Evolutionary conservation across 92 coral and sea anemone species (phyloP).

Genomic region (Actinostola sp.): DNA sequence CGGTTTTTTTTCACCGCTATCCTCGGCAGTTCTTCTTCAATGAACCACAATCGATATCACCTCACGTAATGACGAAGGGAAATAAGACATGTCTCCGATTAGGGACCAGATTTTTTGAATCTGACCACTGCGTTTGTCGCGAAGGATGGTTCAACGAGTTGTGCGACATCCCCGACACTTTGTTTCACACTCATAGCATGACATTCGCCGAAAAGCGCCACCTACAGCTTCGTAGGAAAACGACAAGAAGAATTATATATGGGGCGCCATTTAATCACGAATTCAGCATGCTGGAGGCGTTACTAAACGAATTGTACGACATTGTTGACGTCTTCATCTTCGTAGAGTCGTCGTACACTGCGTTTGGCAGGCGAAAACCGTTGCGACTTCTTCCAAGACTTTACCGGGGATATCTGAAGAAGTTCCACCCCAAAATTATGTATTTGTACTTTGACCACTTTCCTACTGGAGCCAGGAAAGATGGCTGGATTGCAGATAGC

Average conservation of each 20-base stretch:
- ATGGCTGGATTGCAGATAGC: constrained; percentile 23
- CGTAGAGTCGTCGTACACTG: constrained; percentile 16
- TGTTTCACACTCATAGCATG: neutral
- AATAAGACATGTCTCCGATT: neutral
- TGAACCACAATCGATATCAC: neutral
- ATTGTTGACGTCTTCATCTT: constrained; percentile 23
- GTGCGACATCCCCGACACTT: constrained; percentile 5
- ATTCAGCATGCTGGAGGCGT: constrained; percentile 16
- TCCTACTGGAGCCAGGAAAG: constrained; percentile 1
- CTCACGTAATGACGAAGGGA: neutral
- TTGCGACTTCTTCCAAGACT: constrained; percentile 16
- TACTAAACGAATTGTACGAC: constrained; percentile 6
- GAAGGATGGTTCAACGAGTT: constrained; percentile 3
- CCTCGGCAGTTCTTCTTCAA: constrained; percentile 1
- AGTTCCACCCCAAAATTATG: constrained; percentile 6
- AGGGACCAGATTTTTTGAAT: neutral
- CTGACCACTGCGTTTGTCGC: neutral
- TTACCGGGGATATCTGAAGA: constrained; percentile 5
- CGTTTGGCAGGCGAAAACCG: constrained; percentile 22
- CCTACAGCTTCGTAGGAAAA: neutral
- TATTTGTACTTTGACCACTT: constrained; percentile 25
- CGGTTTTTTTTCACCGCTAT: neutral
- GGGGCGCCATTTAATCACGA: constrained; percentile 13
- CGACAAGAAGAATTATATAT: constrained; percentile 6
- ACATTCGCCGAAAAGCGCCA: neutral